Evolutionary conservation across 2,888 invertebrate species (phyloP).

Genomic region (Drosophila incognita): DNA sequence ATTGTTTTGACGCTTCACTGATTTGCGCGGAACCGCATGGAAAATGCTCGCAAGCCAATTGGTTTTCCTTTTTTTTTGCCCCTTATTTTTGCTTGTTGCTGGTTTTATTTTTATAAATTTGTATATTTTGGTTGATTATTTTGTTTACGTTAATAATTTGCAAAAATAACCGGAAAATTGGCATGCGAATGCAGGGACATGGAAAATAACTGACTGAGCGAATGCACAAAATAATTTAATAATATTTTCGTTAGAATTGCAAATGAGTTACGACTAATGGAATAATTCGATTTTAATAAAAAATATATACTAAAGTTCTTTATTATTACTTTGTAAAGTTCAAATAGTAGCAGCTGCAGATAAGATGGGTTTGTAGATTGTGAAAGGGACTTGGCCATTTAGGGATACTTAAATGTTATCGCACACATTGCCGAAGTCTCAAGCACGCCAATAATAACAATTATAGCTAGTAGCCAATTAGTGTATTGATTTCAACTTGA

Average conservation of each 20-base stretch:
- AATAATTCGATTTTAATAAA: slow-evolving; percentile 13
- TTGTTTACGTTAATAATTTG: slow-evolving; percentile 62
- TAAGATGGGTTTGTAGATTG: not conserved
- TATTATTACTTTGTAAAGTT: not conserved
- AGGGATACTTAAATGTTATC: not conserved
- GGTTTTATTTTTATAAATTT: slow-evolving; percentile 6
- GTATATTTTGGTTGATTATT: slow-evolving; percentile 22
- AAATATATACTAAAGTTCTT: not conserved
- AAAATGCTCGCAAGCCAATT: slow-evolving; percentile 49
- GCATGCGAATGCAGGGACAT: slow-evolving; percentile 1
- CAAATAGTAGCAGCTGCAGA: not conserved
- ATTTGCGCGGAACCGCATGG: slow-evolving; percentile 22
- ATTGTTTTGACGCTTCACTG: slow-evolving; percentile 67
- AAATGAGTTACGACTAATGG: slow-evolving; percentile 28
- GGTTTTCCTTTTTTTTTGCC: slow-evolving; percentile 28
- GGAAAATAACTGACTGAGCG: slow-evolving; percentile 23
- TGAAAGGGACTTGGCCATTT: not conserved
- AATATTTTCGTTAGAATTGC: slow-evolving; percentile 51
- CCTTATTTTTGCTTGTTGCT: not conserved
- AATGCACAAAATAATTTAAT: slow-evolving; percentile 31
- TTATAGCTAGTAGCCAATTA: slow-evolving; percentile 23
- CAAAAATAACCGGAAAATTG: slow-evolving; percentile 37
- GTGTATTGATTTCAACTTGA: slow-evolving; percentile 26
- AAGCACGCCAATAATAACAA: slow-evolving; percentile 8
- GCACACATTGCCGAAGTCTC: not conserved